Conservation (phyloP, 2,113 vertebrate species). For the Tylochromis polylepis region DNA sequence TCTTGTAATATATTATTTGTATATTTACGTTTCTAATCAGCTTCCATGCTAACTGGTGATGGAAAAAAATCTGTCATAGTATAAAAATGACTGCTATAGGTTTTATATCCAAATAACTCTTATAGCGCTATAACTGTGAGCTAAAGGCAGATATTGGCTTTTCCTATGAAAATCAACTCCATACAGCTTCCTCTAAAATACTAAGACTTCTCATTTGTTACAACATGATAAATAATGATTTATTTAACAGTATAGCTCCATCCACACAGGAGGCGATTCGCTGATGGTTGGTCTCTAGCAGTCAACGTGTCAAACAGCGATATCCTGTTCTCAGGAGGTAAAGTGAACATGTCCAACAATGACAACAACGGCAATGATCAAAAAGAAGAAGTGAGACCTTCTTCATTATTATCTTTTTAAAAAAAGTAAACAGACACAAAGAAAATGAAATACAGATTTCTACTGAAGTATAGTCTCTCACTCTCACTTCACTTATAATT, state of each 20-base stretch:
- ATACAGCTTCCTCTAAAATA: constrained; percentile 27
- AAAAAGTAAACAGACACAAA: too few relatives aligned
- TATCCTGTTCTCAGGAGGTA: too few relatives aligned
- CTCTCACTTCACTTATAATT: too few relatives aligned
- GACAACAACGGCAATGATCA: too few relatives aligned
- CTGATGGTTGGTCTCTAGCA: too few relatives aligned
- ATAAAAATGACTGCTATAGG: neutral
- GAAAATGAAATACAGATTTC: too few relatives aligned
- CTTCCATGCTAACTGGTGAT: neutral
- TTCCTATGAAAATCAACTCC: constrained; percentile 35
- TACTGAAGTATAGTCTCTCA: too few relatives aligned
- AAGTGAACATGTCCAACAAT: too few relatives aligned
- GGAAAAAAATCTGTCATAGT: neutral
- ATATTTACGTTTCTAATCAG: constrained; percentile 46
- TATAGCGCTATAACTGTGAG: neutral
- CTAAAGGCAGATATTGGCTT: constrained; percentile 67
- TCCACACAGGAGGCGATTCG: too few relatives aligned
- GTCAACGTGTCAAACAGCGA: too few relatives aligned
- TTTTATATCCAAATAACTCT: constrained; percentile 17
- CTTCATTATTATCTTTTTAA: too few relatives aligned
- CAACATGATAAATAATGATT: neutral
- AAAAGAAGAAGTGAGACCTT: too few relatives aligned
- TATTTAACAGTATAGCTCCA: neutral
- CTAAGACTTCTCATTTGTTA: neutral
- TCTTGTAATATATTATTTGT: constrained; percentile 37